Conservation (phyloP, 2,113 vertebrate species). For the Noctilio leporinus region DNA sequence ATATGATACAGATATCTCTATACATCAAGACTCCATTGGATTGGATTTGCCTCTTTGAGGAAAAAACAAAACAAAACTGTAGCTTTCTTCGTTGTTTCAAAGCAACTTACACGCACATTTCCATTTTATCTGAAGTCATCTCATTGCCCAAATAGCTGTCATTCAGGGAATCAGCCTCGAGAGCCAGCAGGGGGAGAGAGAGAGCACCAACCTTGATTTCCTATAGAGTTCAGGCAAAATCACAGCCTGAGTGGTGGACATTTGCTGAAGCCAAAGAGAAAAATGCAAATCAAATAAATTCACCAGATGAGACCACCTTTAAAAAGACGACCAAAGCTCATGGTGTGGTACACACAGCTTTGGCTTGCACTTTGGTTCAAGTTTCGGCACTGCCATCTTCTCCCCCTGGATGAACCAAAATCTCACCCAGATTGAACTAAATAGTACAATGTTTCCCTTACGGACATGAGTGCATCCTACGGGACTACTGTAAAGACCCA, state of each 20-base stretch:
- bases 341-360: background rate
- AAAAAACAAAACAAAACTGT: background rate
- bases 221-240: background rate
- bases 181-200: conserved; percentile 16
- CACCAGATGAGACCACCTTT: background rate
- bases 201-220: background rate
- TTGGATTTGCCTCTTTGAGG: conserved; percentile 23
- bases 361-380: background rate
- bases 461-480: background rate
- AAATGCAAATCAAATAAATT: background rate
- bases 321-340: background rate
- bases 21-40: background rate
- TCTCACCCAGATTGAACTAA: rapidly evolving
- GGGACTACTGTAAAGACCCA: background rate
- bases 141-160: background rate
- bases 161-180: background rate
- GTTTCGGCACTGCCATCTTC: background rate
- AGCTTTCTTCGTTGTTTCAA: conserved; percentile 39
- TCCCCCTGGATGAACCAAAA: background rate
- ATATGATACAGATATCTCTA: background rate
- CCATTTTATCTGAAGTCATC: conserved; percentile 58
- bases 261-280: conserved; percentile 6
- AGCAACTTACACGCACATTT: background rate
- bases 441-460: background rate
- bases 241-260: background rate